Base-by-base conservation (phyloP, 2,888 invertebrate species). In the Andrena trimmerana region DNA sequence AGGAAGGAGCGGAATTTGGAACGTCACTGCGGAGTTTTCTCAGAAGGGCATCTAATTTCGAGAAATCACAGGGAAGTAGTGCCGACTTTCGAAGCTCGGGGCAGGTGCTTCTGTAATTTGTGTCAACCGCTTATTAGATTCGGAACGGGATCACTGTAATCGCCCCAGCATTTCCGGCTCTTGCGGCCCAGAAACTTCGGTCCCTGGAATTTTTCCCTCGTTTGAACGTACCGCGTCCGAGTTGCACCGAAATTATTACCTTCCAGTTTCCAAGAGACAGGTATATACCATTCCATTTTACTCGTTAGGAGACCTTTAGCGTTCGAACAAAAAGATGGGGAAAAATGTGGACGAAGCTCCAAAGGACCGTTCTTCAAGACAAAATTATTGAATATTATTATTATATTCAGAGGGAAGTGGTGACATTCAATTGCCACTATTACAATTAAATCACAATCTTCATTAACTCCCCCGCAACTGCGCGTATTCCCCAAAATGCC, bases 121-220 rank as follows among this genome's bases (percentile, higher is more conserved):
- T 74, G 78, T 78, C 83, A 83, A 78, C 86, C 81, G 79, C 81
- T 88, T 88, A 88, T 88, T 88, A 88, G 72, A 78, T 75, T 74
- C 74, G 10, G 59, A 68, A 78, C 60, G 74, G 81, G 83, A 88
- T 88, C 83, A 86, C 80, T 42, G 83, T 87, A 86, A 88, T 86
- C 77, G 63, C 27, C 36, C 31, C 8, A 10, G 74, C 79, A 83
- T 85, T 84, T 76, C 85, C 83, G 81, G 68, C 54, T 67, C 42
- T 57, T 50, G 31, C 62, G 73, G 73, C 31, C 54, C 54, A 57
- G 72, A 79, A 83, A 74, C 63, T 76, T 69, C 63, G 67, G 66
- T 42, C 72, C 48, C 60, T 48, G 24, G 60, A 52, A 81, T 82
- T 82, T 77, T 77, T 82, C 83, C 69, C n/a, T 52, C 62, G 62